Percentiles rank a stretch among this genome's conserved stretches.
Conservation (phyloP, 1,140 invertebrate species). For the Drosophila jambulina region DNA sequence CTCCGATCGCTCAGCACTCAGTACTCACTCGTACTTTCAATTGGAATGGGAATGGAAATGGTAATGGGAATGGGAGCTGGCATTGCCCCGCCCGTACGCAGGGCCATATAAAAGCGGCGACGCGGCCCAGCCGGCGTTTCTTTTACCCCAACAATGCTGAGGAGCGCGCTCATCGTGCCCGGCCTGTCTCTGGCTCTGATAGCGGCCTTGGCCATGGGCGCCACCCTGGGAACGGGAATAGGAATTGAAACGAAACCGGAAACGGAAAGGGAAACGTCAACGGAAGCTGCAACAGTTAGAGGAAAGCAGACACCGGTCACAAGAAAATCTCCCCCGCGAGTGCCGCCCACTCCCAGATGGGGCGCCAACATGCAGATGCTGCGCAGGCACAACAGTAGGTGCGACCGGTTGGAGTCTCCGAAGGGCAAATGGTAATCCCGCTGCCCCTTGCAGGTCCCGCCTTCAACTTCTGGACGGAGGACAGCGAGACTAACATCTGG, state of each 20-base stretch:
- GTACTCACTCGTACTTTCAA: slow-evolving; percentile 70
- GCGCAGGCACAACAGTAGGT: slow-evolving; percentile 77
- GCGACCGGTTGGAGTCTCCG: background rate
- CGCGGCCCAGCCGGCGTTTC: slow-evolving; percentile 55
- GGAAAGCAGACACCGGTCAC: background rate
- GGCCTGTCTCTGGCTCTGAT: background rate
- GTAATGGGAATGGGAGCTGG: background rate
- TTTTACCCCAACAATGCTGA: slow-evolving; percentile 62
- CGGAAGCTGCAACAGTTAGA: background rate
- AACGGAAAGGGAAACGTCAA: background rate
- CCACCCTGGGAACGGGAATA: background rate
- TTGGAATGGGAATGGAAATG: slow-evolving; percentile 37
- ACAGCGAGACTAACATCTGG: slow-evolving; percentile 88
- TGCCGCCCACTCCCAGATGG: slow-evolving; percentile 71
- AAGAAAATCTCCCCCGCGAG: background rate
- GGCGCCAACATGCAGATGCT: slow-evolving; percentile 82
- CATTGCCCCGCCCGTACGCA: slow-evolving; percentile 12
- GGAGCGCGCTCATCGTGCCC: slow-evolving; percentile 43
- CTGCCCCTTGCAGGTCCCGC: slow-evolving; percentile 85
- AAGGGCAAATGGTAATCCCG: slow-evolving; percentile 1
- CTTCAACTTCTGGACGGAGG: slow-evolving; percentile 87
- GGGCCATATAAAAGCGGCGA: slow-evolving; percentile 64
- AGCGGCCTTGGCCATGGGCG: slow-evolving; percentile 14
- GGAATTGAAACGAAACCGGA: background rate
- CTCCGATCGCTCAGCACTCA: slow-evolving; percentile 11